Evolutionary conservation across 2,888 invertebrate species (phyloP).

Genomic region (Meteorus cinctellus): DNA sequence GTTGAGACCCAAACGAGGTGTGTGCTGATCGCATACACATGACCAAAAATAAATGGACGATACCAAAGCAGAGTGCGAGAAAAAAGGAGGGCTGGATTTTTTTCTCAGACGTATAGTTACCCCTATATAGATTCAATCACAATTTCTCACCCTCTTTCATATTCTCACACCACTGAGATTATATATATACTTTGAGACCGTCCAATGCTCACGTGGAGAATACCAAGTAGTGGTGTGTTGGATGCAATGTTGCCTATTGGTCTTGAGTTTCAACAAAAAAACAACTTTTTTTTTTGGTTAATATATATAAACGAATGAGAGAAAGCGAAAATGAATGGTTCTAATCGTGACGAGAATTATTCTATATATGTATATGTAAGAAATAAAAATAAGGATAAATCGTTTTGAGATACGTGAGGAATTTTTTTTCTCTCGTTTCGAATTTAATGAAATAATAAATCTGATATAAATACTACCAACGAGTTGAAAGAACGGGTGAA

Average conservation of each 20-base stretch:
- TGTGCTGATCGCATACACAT: constrained; percentile 41
- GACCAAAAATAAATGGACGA: constrained; percentile 28
- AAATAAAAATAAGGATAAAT: constrained; percentile 4
- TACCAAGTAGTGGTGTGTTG: constrained; percentile 30
- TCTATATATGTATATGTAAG: not conserved
- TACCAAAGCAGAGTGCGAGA: constrained; percentile 4
- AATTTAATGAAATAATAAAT: constrained; percentile 22
- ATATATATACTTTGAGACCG: constrained; percentile 8
- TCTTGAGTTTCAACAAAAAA: constrained; percentile 23
- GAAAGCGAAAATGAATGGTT: constrained; percentile 8
- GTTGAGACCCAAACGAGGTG: constrained; percentile 15
- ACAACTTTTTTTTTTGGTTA: not conserved
- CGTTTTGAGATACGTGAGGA: constrained; percentile 24
- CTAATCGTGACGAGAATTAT: constrained; percentile 32
- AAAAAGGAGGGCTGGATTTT: constrained; percentile 5
- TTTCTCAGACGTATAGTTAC: constrained; percentile 42
- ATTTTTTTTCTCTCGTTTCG: not conserved
- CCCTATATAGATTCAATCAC: constrained; percentile 55
- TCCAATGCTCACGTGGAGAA: constrained; percentile 26
- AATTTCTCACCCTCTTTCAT: constrained; percentile 43
- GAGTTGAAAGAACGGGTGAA: too few species aligned
- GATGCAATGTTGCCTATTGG: constrained; percentile 26
- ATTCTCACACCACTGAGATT: not conserved
- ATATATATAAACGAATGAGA: not conserved
- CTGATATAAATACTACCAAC: too few species aligned